Evolutionary conservation across 92 coral and sea anemone species (phyloP), one percentile per base, ranked within the genome.

Genomic region (Palythoa grandiflora): DNA sequence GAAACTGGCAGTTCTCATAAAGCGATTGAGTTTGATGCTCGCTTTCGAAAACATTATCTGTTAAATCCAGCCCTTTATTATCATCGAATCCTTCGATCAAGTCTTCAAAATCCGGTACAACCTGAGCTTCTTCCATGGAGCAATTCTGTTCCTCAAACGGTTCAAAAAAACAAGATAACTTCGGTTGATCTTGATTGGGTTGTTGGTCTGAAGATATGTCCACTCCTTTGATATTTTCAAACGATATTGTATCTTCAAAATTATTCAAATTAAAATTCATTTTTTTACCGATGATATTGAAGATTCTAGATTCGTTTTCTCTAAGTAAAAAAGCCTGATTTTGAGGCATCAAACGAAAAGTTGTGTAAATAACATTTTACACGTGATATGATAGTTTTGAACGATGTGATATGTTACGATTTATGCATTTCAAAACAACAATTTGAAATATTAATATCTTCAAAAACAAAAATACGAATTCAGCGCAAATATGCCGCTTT

Each of bases 51-150:
- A 91, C 71, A 1, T 59, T 47, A 9, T 50, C 87, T 20, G 37
- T n/a, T 11, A 68, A 38, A 37, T 71, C 66, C 17, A 21, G 20
- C 17, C 21, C 47, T 59, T 57, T 68, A n/a, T 68, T 84, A 38
- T 90, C 90, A 40, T 47, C 75, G 13, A 54, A 16, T 75, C 75
- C 68, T 70, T 88, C 91, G 38, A 91, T 40, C 61, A 91, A 54
- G 53, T 91, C 91, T 21, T 50, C 75, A 81, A 91, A 91, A 38
- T 91, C 89, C 3, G 93, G 93, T 14, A 91, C 93, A 3, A 91
- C 93, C 20, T 91, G 93, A 5, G 86, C 80, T 61, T 91, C 93
- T 44, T 91, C 93, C 76, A 78, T 48, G 61, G 83, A 66, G 38
- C 40, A 70, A 9, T 44, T 16, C 13, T 81, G 75, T 12, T 21